A percentile compares a stretch with the other conserved stretches of the same genome.
These are phyloP conservation scores for Quadroppia sp. DNA, from an alignment of 2,888 invertebrate species.

Conservation along the genomic window DNA sequence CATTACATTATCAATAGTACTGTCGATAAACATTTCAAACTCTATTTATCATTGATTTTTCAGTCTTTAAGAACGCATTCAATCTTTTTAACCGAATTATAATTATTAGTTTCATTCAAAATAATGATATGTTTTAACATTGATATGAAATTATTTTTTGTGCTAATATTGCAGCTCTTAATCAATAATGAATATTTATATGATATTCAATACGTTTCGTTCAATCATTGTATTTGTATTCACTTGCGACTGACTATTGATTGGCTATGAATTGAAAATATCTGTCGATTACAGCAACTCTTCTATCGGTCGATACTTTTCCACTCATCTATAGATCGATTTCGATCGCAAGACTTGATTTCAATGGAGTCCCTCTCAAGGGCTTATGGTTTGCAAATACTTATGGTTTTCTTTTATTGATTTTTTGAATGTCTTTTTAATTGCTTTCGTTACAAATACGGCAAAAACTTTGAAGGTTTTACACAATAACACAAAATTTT, in stretches of 20 bases:
- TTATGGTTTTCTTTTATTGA: background rate
- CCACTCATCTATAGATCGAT: background rate
- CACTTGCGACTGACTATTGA: background rate
- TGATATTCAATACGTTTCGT: background rate
- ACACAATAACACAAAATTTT: background rate
- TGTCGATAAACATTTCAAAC: background rate
- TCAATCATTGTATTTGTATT: background rate
- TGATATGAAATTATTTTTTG: background rate
- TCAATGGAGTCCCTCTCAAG: background rate
- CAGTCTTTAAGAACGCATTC: background rate
- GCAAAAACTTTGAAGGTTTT: background rate
- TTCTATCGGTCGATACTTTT: no score
- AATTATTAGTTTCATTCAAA: conserved; percentile 4
- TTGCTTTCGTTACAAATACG: background rate
- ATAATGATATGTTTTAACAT: background rate
- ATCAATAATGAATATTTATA: conserved; percentile 1
- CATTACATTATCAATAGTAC: conserved; percentile 16
- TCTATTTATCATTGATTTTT: background rate
- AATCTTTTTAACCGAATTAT: background rate
- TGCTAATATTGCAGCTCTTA: conserved; percentile 25
- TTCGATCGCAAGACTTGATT: background rate
- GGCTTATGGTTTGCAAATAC: background rate
- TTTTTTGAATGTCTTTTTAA: background rate
- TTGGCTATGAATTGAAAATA: background rate
- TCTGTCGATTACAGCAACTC: background rate